phyloP scores from a whole-genome alignment of 2,797 vertebrate genomes.

The Cirrhinus molitorella region DNA sequence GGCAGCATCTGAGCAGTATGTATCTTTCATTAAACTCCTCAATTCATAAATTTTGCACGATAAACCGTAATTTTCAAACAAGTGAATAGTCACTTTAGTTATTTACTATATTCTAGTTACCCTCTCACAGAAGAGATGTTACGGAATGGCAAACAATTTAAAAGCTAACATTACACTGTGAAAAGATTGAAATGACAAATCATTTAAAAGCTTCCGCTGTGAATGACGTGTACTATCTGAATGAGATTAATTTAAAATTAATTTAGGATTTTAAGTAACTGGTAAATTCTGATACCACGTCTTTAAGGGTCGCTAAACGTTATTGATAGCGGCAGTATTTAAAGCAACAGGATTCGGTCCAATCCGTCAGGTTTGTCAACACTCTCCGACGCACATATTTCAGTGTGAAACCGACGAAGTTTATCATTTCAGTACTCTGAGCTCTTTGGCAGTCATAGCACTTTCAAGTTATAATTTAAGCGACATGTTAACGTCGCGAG shows the following conservation, averaged over 20 bases:
- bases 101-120: not conserved
- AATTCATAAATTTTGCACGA: not conserved
- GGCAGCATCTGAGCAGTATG: constrained; percentile 3
- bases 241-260: not conserved
- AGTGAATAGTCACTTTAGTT: not conserved
- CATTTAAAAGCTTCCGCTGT: not conserved
- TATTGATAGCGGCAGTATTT: not conserved
- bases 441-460: not conserved
- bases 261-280: not conserved
- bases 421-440: not conserved
- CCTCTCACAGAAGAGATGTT: not conserved
- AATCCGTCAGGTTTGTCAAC: not conserved
- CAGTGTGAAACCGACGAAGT: not conserved
- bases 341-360: not conserved
- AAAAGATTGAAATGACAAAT: not conserved
- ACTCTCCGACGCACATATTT: not conserved
- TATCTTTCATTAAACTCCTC: not conserved
- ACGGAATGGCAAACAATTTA: not conserved
- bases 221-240: not conserved
- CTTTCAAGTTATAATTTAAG: not conserved
- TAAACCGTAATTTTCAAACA: not conserved
- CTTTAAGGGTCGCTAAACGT: not conserved
- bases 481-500: not conserved
- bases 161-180: not conserved
- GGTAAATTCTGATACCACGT: not conserved